These are phyloP conservation scores for Diabrotica virgifera DNA, from an alignment of 1,140 invertebrate species.

Conservation along the genomic window DNA sequence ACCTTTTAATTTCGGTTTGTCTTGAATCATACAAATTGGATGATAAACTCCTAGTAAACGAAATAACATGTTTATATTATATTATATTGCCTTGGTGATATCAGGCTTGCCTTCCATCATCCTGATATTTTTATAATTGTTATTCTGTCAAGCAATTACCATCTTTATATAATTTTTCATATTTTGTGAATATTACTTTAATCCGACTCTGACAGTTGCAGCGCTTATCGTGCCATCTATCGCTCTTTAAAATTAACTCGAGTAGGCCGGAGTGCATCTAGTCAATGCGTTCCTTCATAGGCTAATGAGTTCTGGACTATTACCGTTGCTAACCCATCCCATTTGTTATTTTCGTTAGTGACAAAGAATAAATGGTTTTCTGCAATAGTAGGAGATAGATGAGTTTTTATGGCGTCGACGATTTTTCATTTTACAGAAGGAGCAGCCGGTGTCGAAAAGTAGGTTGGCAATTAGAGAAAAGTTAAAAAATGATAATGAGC, in stretches of 20 bases:
- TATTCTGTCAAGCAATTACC: too few relatives aligned
- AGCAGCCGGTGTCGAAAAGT: neutral
- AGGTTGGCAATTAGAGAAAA: slow-evolving; percentile 2
- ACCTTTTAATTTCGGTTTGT: too few relatives aligned
- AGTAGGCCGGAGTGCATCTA: slow-evolving; percentile 26
- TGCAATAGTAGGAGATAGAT: neutral
- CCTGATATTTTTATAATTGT: too few relatives aligned
- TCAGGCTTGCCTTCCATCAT: too few relatives aligned
- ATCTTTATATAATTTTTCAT: too few relatives aligned
- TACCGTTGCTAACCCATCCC: slow-evolving; percentile 40
- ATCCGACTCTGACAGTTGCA: slow-evolving; percentile 34
- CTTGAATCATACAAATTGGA: too few relatives aligned
- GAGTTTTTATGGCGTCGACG: neutral
- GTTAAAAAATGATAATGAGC: neutral
- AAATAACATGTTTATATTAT: too few relatives aligned
- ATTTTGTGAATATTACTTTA: neutral
- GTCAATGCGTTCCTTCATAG: slow-evolving; percentile 44
- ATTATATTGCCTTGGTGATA: too few relatives aligned
- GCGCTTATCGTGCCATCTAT: slow-evolving; percentile 36
- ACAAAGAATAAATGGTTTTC: slow-evolving; percentile 41
- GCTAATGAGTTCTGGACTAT: slow-evolving; percentile 44
- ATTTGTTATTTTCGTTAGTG: slow-evolving; percentile 44
- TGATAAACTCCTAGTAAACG: too few relatives aligned
- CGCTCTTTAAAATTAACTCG: slow-evolving; percentile 48
- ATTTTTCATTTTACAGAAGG: neutral